phyloP scores from a whole-genome alignment of 2,113 vertebrate species.

The Prunella himalayana region DNA sequence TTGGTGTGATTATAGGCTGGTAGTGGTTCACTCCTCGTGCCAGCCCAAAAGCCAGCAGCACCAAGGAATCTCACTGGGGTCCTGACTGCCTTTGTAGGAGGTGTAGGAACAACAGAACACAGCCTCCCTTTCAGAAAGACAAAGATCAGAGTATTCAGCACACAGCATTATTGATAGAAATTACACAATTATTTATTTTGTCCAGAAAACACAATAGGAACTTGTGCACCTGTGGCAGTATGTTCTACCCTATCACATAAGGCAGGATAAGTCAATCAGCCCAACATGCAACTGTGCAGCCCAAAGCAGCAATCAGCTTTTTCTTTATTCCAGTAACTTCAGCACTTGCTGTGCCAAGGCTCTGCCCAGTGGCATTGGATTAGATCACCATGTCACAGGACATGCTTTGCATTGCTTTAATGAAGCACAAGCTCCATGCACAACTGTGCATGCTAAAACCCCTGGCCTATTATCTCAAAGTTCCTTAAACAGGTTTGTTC shows the following conservation, averaged over 20 bases:
- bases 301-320: neutral
- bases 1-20: neutral
- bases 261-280: neutral
- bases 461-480: neutral
- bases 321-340: neutral
- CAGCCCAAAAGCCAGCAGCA: neutral
- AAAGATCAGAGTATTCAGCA: no score
- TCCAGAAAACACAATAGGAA: neutral
- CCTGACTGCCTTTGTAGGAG: neutral
- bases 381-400: neutral
- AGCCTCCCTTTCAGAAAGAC: neutral
- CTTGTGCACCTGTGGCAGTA: neutral
- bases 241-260: neutral
- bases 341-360: neutral
- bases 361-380: neutral
- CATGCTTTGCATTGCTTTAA: neutral
- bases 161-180: neutral
- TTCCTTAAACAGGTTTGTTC: neutral
- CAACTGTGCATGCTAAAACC: neutral
- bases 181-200: neutral
- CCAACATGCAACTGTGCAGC: rapidly evolving
- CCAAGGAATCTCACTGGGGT: neutral
- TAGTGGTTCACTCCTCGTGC: neutral
- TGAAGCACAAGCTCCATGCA: neutral
- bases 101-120: neutral